Conservation (phyloP, 2,888 invertebrate genomes). For the Aphidoletes aphidimyza region DNA sequence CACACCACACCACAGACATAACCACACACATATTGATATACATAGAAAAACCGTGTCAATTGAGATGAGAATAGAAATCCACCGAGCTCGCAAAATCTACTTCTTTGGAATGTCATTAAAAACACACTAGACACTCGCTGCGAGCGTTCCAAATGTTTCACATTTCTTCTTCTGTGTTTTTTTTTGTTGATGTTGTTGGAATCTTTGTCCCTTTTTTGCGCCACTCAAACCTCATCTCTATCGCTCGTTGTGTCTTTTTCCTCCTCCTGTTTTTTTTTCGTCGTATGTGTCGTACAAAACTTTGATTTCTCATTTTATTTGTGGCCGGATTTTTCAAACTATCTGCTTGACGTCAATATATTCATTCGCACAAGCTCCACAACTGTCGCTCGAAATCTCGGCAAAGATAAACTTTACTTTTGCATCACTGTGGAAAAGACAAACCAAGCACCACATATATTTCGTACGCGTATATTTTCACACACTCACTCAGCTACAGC, state of each 20-base stretch:
- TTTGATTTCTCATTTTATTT: constrained; percentile 53
- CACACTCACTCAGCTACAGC: neutral
- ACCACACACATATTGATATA: neutral
- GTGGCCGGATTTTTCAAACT: constrained; percentile 33
- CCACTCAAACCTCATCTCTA: too few relatives aligned
- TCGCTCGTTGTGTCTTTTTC: too few relatives aligned
- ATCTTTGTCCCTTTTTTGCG: too few relatives aligned
- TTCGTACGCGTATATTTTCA: neutral
- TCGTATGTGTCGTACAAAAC: neutral
- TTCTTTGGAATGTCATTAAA: constrained; percentile 49
- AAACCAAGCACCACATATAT: neutral
- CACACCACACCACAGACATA: neutral
- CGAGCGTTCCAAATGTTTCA: constrained; percentile 32
- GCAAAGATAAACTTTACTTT: constrained; percentile 34
- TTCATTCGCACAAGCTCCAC: constrained; percentile 22
- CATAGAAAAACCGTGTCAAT: constrained; percentile 4
- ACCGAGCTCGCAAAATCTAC: neutral
- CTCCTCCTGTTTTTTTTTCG: neutral
- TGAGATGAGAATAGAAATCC: constrained; percentile 49
- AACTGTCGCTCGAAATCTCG: constrained; percentile 37
- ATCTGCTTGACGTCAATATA: constrained; percentile 39
- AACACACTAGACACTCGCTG: constrained; percentile 39
- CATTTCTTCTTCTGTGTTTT: constrained; percentile 13
- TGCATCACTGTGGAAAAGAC: neutral
- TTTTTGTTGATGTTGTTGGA: neutral